phyloP scores from a whole-genome alignment of 2,797 vertebrate genomes.

The Harpagifer antarcticus region DNA sequence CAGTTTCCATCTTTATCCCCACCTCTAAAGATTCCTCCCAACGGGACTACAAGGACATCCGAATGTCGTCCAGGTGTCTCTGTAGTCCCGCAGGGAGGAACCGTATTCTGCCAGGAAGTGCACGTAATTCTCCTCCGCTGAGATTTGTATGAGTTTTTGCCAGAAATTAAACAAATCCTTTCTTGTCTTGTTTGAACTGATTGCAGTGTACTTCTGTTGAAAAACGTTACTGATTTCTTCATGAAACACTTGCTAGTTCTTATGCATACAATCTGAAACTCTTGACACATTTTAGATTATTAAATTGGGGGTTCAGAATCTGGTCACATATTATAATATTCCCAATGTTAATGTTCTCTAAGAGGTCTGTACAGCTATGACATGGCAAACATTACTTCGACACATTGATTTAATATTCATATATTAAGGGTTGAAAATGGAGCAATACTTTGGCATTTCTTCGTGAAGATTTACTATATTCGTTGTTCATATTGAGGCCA shows the following conservation, averaged over 20 bases:
- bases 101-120: neutral
- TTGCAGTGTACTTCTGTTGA: too few relatives aligned
- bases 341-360: neutral
- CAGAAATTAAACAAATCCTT: neutral
- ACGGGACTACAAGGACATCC: constrained; percentile 8
- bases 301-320: neutral
- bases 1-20: constrained; percentile 5
- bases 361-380: neutral
- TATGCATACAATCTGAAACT: too few relatives aligned
- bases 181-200: neutral
- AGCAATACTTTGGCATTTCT: constrained; percentile 32
- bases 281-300: neutral
- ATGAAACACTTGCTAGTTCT: too few relatives aligned
- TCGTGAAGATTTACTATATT: constrained; percentile 23
- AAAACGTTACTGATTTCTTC: too few relatives aligned
- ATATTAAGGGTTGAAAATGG: constrained; percentile 18
- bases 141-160: constrained; percentile 5
- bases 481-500: constrained; percentile 20
- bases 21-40: neutral
- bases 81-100: constrained; percentile 9
- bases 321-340: neutral
- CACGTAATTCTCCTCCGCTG: constrained; percentile 23
- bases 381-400: constrained; percentile 6
- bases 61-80: constrained; percentile 2
- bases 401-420: constrained; percentile 31